phyloP scores from a whole-genome alignment of 2,888 invertebrate species.

The Spicauda simplicius region DNA sequence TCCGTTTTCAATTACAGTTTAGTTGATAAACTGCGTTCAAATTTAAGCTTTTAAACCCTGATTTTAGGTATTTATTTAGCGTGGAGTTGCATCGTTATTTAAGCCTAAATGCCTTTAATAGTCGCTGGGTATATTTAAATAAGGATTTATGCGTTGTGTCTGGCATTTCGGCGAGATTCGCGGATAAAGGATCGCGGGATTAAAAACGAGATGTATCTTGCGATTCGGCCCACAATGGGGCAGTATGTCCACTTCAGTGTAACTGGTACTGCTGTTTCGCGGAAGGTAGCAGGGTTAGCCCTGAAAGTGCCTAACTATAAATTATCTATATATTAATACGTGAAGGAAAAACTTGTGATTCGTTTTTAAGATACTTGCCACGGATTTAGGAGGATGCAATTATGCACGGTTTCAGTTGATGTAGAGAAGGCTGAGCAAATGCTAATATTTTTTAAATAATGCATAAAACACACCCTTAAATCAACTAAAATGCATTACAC shows the following conservation, averaged over 20 bases:
- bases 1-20: slow-evolving; percentile 4
- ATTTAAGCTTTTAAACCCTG: slow-evolving; percentile 27
- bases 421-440: no score
- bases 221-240: slow-evolving; percentile 64
- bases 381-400: no score
- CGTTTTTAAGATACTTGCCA: no score
- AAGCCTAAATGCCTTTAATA: slow-evolving; percentile 41
- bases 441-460: no score
- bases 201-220: slow-evolving; percentile 68
- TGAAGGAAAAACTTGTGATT: no score
- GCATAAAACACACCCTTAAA: no score
- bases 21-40: slow-evolving; percentile 48
- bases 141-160: slow-evolving; percentile 84
- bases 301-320: not conserved
- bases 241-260: slow-evolving; percentile 32
- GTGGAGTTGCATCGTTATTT: slow-evolving; percentile 9
- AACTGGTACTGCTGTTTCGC: slow-evolving; percentile 30
- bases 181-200: slow-evolving; percentile 74
- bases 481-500: no score
- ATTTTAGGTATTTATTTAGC: slow-evolving; percentile 2
- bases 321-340: no score
- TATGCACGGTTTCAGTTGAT: no score
- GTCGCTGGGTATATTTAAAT: slow-evolving; percentile 78
- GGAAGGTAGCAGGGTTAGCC: slow-evolving; percentile 19
- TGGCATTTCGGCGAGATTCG: slow-evolving; percentile 82